Base-by-base conservation (phyloP, 2,113 vertebrate genomes). In the Corythornis madagascariensis region DNA sequence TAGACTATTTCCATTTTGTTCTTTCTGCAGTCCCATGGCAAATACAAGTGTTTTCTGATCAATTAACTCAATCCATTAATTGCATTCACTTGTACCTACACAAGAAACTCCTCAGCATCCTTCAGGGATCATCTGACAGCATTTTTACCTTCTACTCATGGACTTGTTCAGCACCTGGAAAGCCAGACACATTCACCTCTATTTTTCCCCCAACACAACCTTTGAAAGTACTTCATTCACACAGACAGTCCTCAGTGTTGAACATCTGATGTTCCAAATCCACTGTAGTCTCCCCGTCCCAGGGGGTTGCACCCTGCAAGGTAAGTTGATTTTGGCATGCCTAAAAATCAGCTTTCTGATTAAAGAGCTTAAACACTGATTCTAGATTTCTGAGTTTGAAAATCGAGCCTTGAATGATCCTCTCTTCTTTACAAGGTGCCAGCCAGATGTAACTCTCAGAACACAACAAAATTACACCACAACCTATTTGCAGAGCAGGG, bases 261-360 rank as follows among this genome's bases (percentile, higher is more conserved):
- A 4, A 15, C 12, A 7, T 5, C 33, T 71, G 56, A 48, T 29
- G 16, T 40, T 20, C 28, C 16, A 18, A 71, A 60, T 7, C 17
- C 22, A n/a, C 72, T 6, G 7, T 71, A 53, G 17, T 19, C 7
- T 80, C 52, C 9, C 2, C 2, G 10, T n/a, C 28, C 24, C n/a
- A 21, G 10, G 38, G 50, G 66, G 22, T 10, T 69, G n/a, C 40
- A 60, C 17, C 0, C 0, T 60, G 31, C 6, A 33, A 57, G 8
- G n/a, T 7, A 35, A 61, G 33, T 12, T 47, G 38, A 38, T 81
- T 71, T 83, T 0, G 0, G 7, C 18, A 33, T 3, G 3, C 28
- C 10, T 69, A 66, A 75, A 43, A 74, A 33, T 6, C 26, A 8
- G 9, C 16, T 63, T 22, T 52, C 40, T 1, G 0, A 43, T 87